Base-by-base conservation (phyloP, 2,797 vertebrate species). In the Epinephelus awoara region DNA sequence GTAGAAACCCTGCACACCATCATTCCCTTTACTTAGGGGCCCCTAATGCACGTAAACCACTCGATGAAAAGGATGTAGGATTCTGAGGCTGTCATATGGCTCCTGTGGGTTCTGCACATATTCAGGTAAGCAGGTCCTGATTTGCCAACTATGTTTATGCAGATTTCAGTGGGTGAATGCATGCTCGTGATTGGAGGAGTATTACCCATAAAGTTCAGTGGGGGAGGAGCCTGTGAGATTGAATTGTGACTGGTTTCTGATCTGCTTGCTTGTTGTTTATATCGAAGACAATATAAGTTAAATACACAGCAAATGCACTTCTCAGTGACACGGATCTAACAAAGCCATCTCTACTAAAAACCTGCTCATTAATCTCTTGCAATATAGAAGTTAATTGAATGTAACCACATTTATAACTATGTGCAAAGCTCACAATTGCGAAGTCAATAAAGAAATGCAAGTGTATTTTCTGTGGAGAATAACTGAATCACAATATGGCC, bases 291-390 rank as follows among this genome's bases (percentile, higher is more conserved):
- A 50, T 42, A 67, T n/a, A 15, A 46, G 12, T 61, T 51, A 50
- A 61, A 61, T 3, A 50, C 56, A 42, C 34, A 63, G 25, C 34
- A 23, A 44, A 17, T 44, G n/a, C 11, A 13, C 44, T 29, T 56
- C 27, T 55, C 38, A 38, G 50, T 52, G 23, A 56, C 27, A 57
- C 59, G 18, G 13, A 54, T 51, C 42, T 47, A 17, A 58, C 25
- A 3, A 65, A 74, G 72, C 50, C 27, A 49, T 23, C 25, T 67
- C 6, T 29, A 63, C 13, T 54, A 11, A 46, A 54, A 57, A 46
- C 34, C 6, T 50, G 42, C 42, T 42, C 56, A 42, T 56, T 14
- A 25, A 17, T 19, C 29, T 52, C 67, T 58, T 17, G 47, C 38
- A 40, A 38, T 25, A 62, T 25, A 55, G 1, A 29, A 54, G 23